phyloP scores from a whole-genome alignment of 2,113 vertebrate species.

The Lonchura striata region DNA sequence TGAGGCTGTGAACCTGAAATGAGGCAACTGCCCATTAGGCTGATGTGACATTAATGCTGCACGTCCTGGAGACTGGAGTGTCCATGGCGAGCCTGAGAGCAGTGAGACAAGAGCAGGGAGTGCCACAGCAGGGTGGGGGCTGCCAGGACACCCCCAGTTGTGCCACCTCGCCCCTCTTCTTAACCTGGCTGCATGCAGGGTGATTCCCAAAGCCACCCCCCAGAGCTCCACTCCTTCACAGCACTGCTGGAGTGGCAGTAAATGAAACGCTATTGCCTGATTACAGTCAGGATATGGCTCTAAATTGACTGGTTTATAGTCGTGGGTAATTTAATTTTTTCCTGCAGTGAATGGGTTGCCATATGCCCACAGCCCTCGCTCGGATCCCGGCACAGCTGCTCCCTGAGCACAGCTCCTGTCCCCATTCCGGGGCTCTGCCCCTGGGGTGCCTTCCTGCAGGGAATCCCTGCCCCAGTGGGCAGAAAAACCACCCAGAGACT shows the following conservation, averaged over 20 bases:
- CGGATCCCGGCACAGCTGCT: neutral
- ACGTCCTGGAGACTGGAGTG: accelerated
- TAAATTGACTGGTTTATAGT: conserved; percentile 55
- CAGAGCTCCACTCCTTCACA: accelerated
- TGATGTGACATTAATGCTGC: conserved; percentile 4
- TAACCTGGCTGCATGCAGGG: accelerated
- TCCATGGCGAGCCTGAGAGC: neutral
- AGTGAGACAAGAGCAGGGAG: neutral
- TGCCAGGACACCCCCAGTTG: neutral
- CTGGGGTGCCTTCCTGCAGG: neutral
- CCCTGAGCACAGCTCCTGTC: neutral
- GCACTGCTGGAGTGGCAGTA: neutral
- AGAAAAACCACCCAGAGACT: neutral
- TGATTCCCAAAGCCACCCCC: neutral
- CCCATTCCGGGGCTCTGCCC: accelerated
- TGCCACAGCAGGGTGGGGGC: neutral
- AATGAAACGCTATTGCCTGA: conserved; percentile 8
- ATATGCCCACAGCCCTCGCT: neutral
- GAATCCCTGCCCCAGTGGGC: neutral
- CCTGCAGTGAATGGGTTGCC: neutral
- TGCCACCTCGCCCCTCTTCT: neutral
- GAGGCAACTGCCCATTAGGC: neutral
- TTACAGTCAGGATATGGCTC: conserved; percentile 9
- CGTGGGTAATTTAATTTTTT: conserved; percentile 36
- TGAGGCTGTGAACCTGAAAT: neutral